Evolutionary conservation across 2,888 invertebrate genomes (phyloP).

Genomic region (Endomychus coccineus): DNA sequence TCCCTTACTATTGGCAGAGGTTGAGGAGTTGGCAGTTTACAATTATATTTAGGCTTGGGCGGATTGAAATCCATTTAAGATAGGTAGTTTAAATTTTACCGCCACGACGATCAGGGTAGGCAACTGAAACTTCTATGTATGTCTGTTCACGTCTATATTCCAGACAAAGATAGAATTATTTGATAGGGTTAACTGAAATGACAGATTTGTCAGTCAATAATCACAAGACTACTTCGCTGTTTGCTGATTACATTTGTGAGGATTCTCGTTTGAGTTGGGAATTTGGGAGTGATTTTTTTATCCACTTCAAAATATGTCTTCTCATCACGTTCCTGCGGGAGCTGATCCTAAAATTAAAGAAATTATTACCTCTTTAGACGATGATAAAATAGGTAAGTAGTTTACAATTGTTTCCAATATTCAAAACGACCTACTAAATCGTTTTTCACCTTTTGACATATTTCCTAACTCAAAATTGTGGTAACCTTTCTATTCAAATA

Average conservation of each 20-base stretch:
- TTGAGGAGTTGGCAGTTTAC: slow-evolving; percentile 36
- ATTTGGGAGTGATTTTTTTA: no score
- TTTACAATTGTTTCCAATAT: no score
- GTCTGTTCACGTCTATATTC: no score
- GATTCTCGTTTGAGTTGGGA: not conserved
- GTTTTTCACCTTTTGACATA: slow-evolving; percentile 1
- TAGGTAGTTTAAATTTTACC: no score
- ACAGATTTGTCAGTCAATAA: slow-evolving; percentile 26
- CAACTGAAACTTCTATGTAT: no score
- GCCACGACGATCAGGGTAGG: no score
- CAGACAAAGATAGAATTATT: no score
- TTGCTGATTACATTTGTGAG: slow-evolving; percentile 1
- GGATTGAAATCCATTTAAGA: slow-evolving; percentile 26
- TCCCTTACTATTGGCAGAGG: slow-evolving; percentile 43
- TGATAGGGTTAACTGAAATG: not conserved
- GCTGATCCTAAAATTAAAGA: slow-evolving; percentile 55
- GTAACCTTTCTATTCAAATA: slow-evolving; percentile 1
- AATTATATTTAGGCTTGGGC: slow-evolving; percentile 29
- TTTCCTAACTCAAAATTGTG: slow-evolving; percentile 1
- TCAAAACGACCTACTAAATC: not conserved
- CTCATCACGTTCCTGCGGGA: slow-evolving; percentile 25
- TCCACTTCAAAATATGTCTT: slow-evolving; percentile 22
- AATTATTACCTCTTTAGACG: slow-evolving; percentile 67
- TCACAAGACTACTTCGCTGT: slow-evolving; percentile 28
- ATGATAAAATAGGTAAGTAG: slow-evolving; percentile 82